Evolutionary conservation across 2,888 invertebrate species (phyloP), one percentile per base, ranked within the genome.

Genomic region (Parascotia fuliginaria): DNA sequence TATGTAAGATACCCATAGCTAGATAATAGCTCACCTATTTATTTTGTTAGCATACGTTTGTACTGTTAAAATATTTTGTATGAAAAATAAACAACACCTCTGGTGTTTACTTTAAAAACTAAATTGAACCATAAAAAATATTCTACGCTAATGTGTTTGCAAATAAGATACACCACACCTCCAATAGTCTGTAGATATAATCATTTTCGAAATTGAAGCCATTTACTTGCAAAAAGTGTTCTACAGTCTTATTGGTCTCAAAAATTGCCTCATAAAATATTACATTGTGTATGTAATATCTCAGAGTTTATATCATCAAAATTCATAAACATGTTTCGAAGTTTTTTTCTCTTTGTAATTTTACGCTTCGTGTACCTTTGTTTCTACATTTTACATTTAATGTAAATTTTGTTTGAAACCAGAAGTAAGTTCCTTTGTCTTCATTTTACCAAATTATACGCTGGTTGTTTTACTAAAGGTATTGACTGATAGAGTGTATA

Each of bases 351-450:
- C 15, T 43, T 9, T 28, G 44, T 67, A 65, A 64, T 65, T 67
- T 65, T 49, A 67, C 57, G 65, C 57, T 57, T 39, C 15, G 37
- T 14, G 60, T 43, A 43, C 14, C 36, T 64, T 60, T 64, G 43
- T 65, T 65, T 60, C 64, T 19, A 60, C 54, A 51, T 63, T 51
- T 56, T 59, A 62, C 34, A 51, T 62, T 65, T 61, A 27, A 68
- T 67, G 61, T 59, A 64, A 66, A 66, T 68, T 59, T 55, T 11
- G 52, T 56, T 63, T 50, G 33, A 11, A 53, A 55, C 28, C 9
- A 33, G 36, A 44, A 46, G 36, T 42, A 48, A 65, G 61, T 68
- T 68, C 54, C 69, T 58, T 68, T 66, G 69, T 68, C 48, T 61
- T 52, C 9, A 33, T 41, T 56, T 58, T 56, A 7, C 9, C 12